These are phyloP conservation scores for Luidia sarsii DNA, from an alignment of 53 echinoderm and acorn worm species.

Conservation along the genomic window DNA sequence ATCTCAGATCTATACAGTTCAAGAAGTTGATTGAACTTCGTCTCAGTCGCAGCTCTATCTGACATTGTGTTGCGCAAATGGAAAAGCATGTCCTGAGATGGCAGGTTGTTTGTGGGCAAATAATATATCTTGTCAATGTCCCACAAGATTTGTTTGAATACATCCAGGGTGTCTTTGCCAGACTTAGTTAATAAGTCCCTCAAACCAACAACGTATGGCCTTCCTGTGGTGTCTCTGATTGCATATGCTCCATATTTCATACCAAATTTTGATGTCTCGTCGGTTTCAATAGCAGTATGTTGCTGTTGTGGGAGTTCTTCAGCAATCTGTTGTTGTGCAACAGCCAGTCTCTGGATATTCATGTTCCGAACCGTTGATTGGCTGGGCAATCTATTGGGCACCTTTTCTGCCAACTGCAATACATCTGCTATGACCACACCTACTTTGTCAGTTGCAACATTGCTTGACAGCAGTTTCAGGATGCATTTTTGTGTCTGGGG, in stretches of 20 bases:
- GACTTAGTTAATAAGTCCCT: background rate
- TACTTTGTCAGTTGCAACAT: constrained; percentile 50
- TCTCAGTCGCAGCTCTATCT: constrained; percentile 53
- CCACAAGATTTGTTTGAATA: constrained; percentile 51
- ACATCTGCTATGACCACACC: constrained; percentile 31
- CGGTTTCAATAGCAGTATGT: constrained; percentile 43
- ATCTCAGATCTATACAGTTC: constrained; percentile 53
- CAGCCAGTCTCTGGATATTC: constrained; percentile 40
- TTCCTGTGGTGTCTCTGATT: constrained; percentile 34
- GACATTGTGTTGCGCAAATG: constrained; percentile 61
- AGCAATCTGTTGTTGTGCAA: constrained; percentile 51
- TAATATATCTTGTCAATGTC: constrained; percentile 29
- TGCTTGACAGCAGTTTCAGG: constrained; percentile 32
- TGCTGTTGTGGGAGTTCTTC: constrained; percentile 11
- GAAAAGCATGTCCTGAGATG: constrained; percentile 36
- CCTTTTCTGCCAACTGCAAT: constrained; percentile 47
- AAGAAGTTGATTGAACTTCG: constrained; percentile 57
- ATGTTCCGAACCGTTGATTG: constrained; percentile 38
- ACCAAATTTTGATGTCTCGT: constrained; percentile 54
- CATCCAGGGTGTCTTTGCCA: constrained; percentile 32
- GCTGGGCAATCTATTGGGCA: constrained; percentile 48
- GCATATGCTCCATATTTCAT: constrained; percentile 55
- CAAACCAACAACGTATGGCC: constrained; percentile 33
- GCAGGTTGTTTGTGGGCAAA: background rate
- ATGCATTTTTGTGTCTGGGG: constrained; percentile 39